phyloP scores from a whole-genome alignment of 2,888 invertebrate species.

The Kuschelorhynchus macadamiae region DNA sequence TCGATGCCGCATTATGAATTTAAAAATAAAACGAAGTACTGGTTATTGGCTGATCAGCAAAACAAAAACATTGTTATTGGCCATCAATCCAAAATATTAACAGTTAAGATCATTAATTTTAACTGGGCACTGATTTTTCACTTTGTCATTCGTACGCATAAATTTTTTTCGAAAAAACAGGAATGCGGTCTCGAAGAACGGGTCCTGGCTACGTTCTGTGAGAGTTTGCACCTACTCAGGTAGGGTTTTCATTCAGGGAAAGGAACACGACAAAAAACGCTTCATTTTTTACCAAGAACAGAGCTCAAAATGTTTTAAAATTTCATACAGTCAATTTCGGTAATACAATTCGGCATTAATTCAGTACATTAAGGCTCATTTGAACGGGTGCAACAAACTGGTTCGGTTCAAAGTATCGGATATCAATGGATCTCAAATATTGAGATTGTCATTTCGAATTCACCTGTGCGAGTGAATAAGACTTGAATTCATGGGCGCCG shows the following conservation, averaged over 20 bases:
- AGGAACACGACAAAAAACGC: constrained; percentile 48
- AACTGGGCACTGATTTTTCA: constrained; percentile 42
- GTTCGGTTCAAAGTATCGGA: constrained; percentile 51
- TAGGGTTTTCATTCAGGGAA: constrained; percentile 54
- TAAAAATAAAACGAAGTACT: constrained; percentile 22
- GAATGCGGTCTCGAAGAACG: constrained; percentile 32
- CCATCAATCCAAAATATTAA: constrained; percentile 45
- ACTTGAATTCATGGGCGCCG: constrained; percentile 27
- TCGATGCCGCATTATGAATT: constrained; percentile 10
- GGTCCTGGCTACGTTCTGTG: constrained; percentile 43
- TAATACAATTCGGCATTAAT: constrained; percentile 62
- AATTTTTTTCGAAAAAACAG: constrained; percentile 28
- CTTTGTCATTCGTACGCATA: constrained; percentile 41
- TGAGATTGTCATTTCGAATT: constrained; percentile 53
- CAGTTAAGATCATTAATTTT: constrained; percentile 50
- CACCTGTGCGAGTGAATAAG: constrained; percentile 36
- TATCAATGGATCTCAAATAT: constrained; percentile 58
- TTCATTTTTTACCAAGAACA: constrained; percentile 47
- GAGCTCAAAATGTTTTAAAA: constrained; percentile 57
- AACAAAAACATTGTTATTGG: constrained; percentile 42
- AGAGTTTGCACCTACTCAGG: constrained; percentile 55
- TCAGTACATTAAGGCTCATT: constrained; percentile 62
- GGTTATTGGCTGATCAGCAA: constrained; percentile 25
- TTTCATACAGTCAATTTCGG: constrained; percentile 59
- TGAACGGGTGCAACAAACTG: constrained; percentile 57